Conservation (phyloP, 2,113 vertebrate species). For the Tupaia chinensis region DNA sequence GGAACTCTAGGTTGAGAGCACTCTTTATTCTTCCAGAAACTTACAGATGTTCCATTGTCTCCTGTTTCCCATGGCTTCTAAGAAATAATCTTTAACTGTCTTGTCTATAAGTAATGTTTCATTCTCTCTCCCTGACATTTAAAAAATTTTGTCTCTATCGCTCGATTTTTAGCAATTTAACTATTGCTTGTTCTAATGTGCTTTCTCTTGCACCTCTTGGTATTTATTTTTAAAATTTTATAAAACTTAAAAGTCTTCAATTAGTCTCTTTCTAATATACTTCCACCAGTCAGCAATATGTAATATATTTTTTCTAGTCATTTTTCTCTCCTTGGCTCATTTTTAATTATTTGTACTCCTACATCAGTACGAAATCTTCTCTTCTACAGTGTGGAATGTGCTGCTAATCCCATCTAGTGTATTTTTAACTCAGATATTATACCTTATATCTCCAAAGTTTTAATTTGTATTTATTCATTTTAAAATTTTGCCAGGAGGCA, state of each 20-base stretch:
- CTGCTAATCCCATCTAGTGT: neutral
- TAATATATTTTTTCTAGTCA: neutral
- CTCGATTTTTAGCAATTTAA: neutral
- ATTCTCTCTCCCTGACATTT: neutral
- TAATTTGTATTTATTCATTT: neutral
- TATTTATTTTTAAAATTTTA: neutral
- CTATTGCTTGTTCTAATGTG: neutral
- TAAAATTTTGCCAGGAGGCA: too few relatives aligned
- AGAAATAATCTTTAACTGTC: neutral
- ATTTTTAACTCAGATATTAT: neutral
- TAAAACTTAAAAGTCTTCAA: neutral
- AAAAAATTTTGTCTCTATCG: neutral
- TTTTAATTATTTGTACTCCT: neutral
- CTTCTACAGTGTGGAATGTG: neutral
- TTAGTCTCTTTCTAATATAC: neutral
- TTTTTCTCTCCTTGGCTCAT: neutral
- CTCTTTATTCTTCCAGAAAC: neutral
- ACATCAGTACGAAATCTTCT: neutral
- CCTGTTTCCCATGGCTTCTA: neutral
- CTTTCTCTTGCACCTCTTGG: neutral
- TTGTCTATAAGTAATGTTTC: neutral
- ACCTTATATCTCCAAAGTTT: neutral
- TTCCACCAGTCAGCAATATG: neutral
- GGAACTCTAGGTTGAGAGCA: neutral
- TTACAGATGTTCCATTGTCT: neutral